These are phyloP conservation scores for Amphipoea oculea DNA, from an alignment of 2,888 invertebrate species.

Conservation along the genomic window DNA sequence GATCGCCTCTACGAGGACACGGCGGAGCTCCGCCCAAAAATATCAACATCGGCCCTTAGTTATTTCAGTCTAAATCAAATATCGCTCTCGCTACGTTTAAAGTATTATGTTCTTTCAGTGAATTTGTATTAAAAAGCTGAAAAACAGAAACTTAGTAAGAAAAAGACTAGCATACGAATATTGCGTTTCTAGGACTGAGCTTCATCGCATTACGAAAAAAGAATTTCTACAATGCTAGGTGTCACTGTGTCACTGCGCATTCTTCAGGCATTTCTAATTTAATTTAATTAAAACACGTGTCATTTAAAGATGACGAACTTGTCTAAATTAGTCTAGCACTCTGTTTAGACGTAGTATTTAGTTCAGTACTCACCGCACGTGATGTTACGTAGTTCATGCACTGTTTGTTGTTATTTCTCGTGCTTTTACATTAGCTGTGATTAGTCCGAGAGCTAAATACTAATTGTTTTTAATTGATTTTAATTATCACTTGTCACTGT, in stretches of 20 bases:
- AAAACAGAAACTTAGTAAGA: too few relatives aligned
- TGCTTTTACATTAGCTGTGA: not conserved
- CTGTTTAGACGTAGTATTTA: not conserved
- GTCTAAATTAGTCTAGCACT: constrained; percentile 29
- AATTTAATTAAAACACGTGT: constrained; percentile 26
- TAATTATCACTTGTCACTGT: not conserved
- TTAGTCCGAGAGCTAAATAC: not conserved
- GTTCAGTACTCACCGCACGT: not conserved
- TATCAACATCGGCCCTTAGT: too few relatives aligned
- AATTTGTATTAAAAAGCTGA: too few relatives aligned
- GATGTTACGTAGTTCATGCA: not conserved
- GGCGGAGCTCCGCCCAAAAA: too few relatives aligned
- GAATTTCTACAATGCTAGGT: not conserved
- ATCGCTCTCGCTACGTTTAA: too few relatives aligned
- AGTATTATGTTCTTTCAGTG: too few relatives aligned
- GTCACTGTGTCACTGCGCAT: not conserved
- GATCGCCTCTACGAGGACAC: too few relatives aligned
- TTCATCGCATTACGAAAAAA: not conserved
- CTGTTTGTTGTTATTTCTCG: not conserved
- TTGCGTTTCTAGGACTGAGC: not conserved
- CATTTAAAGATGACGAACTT: constrained; percentile 10
- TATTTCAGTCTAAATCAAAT: too few relatives aligned
- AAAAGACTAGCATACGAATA: not conserved
- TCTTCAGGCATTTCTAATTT: constrained; percentile 15
- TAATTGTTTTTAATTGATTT: constrained; percentile 24